These are phyloP conservation scores for Archips crataeganus DNA, from an alignment of 2,888 invertebrate genomes.

Conservation along the genomic window DNA sequence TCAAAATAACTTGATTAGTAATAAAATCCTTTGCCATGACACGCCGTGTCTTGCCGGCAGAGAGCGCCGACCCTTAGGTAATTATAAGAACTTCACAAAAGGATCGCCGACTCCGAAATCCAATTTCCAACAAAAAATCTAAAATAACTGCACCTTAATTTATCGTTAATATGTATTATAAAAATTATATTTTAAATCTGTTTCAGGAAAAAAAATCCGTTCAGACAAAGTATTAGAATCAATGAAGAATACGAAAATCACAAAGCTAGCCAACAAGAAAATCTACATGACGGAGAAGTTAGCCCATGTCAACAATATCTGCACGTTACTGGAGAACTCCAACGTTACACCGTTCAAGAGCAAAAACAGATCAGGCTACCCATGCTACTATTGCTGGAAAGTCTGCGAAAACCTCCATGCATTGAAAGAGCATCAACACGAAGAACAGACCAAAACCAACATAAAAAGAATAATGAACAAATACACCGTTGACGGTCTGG, in stretches of 20 bases:
- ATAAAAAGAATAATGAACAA: constrained; percentile 14
- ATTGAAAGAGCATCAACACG: constrained; percentile 49
- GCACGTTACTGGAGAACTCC: constrained; percentile 53
- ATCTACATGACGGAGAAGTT: constrained; percentile 48
- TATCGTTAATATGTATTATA: background rate
- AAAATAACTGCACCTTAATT: background rate
- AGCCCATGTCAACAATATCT: constrained; percentile 51
- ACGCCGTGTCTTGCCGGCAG: too few relatives aligned
- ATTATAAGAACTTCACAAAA: too few relatives aligned
- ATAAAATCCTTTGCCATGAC: too few relatives aligned
- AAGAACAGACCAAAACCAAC: constrained; percentile 16
- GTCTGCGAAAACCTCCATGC: constrained; percentile 49
- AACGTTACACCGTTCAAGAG: constrained; percentile 57
- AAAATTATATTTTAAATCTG: background rate
- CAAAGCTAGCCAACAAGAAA: background rate
- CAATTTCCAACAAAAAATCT: too few relatives aligned
- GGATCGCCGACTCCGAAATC: too few relatives aligned
- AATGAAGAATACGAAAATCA: constrained; percentile 3
- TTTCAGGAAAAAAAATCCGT: constrained; percentile 51
- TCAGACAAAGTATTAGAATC: constrained; percentile 44
- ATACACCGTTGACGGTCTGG: constrained; percentile 24
- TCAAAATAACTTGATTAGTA: too few relatives aligned
- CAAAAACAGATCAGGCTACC: constrained; percentile 54
- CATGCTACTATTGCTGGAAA: constrained; percentile 57
- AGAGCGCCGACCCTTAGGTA: too few relatives aligned